Percentiles rank a stretch among this genome's conserved stretches.
Conservation (phyloP, 2,888 invertebrate species). For the Conomelus anceps region DNA sequence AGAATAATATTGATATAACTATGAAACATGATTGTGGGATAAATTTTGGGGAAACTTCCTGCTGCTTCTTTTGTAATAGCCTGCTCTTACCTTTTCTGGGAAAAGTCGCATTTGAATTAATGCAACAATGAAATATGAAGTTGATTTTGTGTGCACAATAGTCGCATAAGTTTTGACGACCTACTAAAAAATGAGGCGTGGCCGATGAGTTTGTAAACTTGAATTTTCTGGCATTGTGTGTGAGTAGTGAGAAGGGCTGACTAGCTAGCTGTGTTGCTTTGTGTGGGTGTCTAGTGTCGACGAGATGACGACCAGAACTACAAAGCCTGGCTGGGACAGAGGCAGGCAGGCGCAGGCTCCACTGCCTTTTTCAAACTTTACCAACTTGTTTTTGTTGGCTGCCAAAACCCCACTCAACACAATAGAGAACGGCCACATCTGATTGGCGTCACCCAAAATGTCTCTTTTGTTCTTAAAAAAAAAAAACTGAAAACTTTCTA, state of each 20-base stretch:
- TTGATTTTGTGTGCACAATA: not conserved
- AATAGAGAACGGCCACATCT: no score
- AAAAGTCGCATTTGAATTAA: not conserved
- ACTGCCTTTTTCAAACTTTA: not conserved
- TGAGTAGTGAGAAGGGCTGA: not conserved
- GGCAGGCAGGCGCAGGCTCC: not conserved
- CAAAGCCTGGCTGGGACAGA: not conserved
- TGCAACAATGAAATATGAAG: not conserved
- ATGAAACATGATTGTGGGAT: no score
- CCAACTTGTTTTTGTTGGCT: not conserved
- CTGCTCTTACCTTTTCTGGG: not conserved
- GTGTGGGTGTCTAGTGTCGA: not conserved
- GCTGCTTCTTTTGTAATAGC: not conserved
- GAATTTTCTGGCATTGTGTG: not conserved
- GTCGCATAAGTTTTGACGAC: not conserved
- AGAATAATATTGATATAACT: no score
- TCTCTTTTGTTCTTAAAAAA: not conserved
- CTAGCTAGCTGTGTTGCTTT: not conserved
- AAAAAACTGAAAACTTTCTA: not conserved
- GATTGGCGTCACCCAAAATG: not conserved
- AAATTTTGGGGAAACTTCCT: not conserved
- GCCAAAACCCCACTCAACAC: not conserved
- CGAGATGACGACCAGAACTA: no score
- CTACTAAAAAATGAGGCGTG: not conserved
- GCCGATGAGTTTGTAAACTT: not conserved